phyloP scores from a whole-genome alignment of 2,888 invertebrate species.

The Ernsta delagoae region DNA sequence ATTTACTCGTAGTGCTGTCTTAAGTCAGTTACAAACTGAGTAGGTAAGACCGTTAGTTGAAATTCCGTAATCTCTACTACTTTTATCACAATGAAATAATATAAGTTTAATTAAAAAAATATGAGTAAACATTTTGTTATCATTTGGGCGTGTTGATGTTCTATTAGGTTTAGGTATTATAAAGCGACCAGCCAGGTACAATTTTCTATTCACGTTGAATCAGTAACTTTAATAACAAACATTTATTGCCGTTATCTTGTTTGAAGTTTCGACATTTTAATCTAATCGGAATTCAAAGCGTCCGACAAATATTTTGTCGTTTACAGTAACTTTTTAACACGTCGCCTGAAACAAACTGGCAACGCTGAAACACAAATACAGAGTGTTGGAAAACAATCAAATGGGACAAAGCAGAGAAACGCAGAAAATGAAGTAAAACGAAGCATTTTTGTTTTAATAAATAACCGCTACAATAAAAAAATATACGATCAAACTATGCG shows the following conservation, averaged over 20 bases:
- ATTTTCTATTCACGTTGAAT: not conserved
- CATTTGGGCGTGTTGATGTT: not conserved
- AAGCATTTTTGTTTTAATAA: too few relatives aligned
- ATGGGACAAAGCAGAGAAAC: too few relatives aligned
- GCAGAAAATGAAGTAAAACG: too few relatives aligned
- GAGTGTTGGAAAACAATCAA: conserved; percentile 1
- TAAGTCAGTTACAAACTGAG: too few relatives aligned
- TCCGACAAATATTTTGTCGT: conserved; percentile 32
- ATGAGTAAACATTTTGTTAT: too few relatives aligned
- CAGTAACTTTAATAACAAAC: conserved; percentile 16
- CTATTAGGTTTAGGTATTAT: not conserved
- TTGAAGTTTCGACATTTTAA: conserved; percentile 33
- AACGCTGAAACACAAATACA: conserved; percentile 23
- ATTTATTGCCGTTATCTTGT: conserved; percentile 34
- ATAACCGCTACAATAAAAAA: too few relatives aligned
- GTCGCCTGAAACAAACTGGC: conserved; percentile 4
- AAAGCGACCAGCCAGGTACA: not conserved
- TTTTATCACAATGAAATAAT: too few relatives aligned
- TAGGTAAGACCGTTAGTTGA: too few relatives aligned
- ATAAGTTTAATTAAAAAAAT: too few relatives aligned
- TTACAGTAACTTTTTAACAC: conserved; percentile 24
- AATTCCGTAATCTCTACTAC: not conserved
- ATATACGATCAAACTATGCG: too few relatives aligned
- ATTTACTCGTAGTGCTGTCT: too few relatives aligned
- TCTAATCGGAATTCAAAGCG: conserved; percentile 34